Base-by-base conservation (phyloP, 2,113 vertebrate species). In the Lamprologus sp. region DNA sequence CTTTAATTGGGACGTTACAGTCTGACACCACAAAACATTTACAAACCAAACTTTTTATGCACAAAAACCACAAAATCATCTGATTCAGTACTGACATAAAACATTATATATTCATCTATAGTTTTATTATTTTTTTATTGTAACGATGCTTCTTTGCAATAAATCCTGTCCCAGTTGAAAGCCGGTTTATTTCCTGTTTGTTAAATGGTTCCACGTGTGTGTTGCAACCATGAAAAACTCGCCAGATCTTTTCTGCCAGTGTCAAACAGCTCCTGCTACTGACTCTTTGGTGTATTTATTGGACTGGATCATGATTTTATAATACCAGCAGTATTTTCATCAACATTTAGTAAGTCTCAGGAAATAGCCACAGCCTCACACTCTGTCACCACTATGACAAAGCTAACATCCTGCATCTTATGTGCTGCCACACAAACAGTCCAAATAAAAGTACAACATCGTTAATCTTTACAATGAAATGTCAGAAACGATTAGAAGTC, bases 131-230 rank as follows among this genome's bases (percentile, higher is more conserved):
- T 37, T 65, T 35, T 63, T 63, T 63, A 35, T 35, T 65, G 60
- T 37, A 65, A 65, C 6, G 3, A 65, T 2, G 3, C 10, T n/a
- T 35, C 60, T 65, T 65, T 65, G 31, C 17, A 65, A 35, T 2
- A 35, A 2, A 3, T 65, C 17, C 60, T 37, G 10, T 65, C 31
- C 31, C 60, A 65, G 31, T 35, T n/a, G 17, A 65, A 65, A 35
- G 17, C 2, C 0, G 3, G 60, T 37, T 65, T 1, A 12, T 65
- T 7, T 35, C 60, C 60, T 1, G 31, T 35, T 65, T 65, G 10
- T n/a, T 65, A 3, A 65, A 65, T 65, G 60, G 31, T 65, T 65
- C 0, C 60, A 65, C 10, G 0, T 65, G 60, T 65, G 31, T n/a
- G 60, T 35, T 7, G 60, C 60, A 65, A 65, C 60, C 31, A 65